A percentile compares a stretch with the other conserved stretches of the same genome.
Evolutionary conservation across 1,140 invertebrate species (phyloP).

Genomic region (Bilobella aurantiaca): DNA sequence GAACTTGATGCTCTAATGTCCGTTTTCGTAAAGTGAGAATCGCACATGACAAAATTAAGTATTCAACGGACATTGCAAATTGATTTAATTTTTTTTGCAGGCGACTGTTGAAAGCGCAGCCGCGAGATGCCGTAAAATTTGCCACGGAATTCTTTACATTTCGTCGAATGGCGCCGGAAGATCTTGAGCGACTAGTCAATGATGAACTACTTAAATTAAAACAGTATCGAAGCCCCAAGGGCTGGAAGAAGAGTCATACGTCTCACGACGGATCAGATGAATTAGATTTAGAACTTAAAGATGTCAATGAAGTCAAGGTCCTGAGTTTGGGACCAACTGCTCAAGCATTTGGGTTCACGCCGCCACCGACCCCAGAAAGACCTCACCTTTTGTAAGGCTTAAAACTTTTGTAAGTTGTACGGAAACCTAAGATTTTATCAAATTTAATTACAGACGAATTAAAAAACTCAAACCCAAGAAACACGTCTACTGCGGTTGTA

Average conservation of each 20-base stretch:
- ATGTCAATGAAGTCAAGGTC: slow-evolving; percentile 2
- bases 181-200: slow-evolving; percentile 1
- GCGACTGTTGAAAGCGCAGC: slow-evolving; percentile 5
- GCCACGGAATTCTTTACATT: slow-evolving; percentile 17
- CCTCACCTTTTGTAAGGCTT: no score
- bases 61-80: no score
- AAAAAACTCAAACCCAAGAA: slow-evolving; percentile 4
- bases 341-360: no score
- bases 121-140: slow-evolving; percentile 1
- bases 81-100: neutral
- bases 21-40: neutral
- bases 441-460: neutral
- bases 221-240: neutral
- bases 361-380: no score
- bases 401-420: no score
- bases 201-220: slow-evolving; percentile 2
- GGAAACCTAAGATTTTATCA: neutral
- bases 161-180: no score
- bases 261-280: no score
- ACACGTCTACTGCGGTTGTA: slow-evolving; percentile 17
- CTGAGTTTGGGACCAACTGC: no score
- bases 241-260: neutral
- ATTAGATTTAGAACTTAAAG: no score
- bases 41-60: neutral
- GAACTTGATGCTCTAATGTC: slow-evolving; percentile 13